These are phyloP conservation scores for Helogale parvula DNA, from an alignment of 2,113 vertebrate species.

Conservation along the genomic window DNA sequence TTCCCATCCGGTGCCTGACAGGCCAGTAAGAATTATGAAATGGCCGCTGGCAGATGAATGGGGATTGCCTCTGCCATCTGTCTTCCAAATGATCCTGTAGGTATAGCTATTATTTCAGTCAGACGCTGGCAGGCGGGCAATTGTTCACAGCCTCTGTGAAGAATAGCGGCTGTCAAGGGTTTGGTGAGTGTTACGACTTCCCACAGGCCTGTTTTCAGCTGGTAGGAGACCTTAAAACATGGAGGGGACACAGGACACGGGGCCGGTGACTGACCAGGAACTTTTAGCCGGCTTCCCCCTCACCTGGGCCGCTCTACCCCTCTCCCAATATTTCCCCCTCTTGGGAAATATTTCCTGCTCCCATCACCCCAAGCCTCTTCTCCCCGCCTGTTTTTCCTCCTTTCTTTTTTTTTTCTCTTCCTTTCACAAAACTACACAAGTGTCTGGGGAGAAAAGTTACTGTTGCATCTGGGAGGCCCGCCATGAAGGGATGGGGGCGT, in stretches of 20 bases:
- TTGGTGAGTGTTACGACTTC: slow-evolving; percentile 67
- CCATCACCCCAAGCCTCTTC: not conserved
- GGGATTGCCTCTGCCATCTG: slow-evolving; percentile 77
- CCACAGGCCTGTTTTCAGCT: slow-evolving; percentile 70
- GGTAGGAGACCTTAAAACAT: slow-evolving; percentile 65
- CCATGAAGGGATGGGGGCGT: not conserved
- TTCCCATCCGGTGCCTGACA: slow-evolving; percentile 32
- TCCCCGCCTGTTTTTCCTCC: not conserved
- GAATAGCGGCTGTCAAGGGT: slow-evolving; percentile 79
- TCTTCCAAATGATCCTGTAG: slow-evolving; percentile 83
- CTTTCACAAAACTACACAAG: not conserved
- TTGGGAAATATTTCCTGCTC: rapidly evolving
- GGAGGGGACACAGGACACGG: not conserved
- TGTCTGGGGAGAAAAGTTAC: not conserved
- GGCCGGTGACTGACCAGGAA: not conserved
- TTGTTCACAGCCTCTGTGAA: slow-evolving; percentile 81
- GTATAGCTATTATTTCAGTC: slow-evolving; percentile 85
- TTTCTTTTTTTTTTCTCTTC: not conserved
- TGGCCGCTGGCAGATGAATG: slow-evolving; percentile 76
- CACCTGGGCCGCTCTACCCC: not conserved
- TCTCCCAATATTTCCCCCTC: not conserved
- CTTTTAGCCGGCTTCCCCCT: not conserved
- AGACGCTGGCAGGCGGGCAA: slow-evolving; percentile 78
- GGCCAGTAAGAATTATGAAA: slow-evolving; percentile 68
- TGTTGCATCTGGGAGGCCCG: not conserved